phyloP scores from a whole-genome alignment of 2,888 invertebrate genomes.

The Ochlodes sylvanus region DNA sequence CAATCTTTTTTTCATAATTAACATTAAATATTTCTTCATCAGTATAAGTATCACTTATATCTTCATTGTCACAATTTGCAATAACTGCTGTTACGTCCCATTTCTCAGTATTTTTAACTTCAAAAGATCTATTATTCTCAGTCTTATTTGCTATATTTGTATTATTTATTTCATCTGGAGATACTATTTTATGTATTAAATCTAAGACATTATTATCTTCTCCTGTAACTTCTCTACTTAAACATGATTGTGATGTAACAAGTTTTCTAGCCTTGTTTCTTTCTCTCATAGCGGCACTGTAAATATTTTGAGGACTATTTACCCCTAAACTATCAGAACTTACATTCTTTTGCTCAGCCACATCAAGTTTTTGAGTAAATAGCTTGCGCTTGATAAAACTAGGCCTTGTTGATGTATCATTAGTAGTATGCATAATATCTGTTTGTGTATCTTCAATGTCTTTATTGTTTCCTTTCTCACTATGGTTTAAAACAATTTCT shows the following conservation, averaged over 20 bases:
- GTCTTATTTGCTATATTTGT: conserved; percentile 58
- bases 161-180: conserved; percentile 64
- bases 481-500: neutral
- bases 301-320: conserved; percentile 65
- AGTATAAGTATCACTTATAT: conserved; percentile 71
- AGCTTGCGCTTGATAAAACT: conserved; percentile 78
- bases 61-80: conserved; percentile 58
- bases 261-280: conserved; percentile 71
- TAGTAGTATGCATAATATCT: conserved; percentile 3
- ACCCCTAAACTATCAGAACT: conserved; percentile 53
- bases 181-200: conserved; percentile 76
- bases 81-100: conserved; percentile 68
- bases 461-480: conserved; percentile 3
- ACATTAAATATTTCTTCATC: conserved; percentile 71
- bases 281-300: conserved; percentile 58
- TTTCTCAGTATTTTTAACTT: conserved; percentile 53
- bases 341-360: conserved; percentile 61
- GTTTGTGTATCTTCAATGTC: conserved; percentile 10
- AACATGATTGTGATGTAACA: conserved; percentile 65
- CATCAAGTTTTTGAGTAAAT: conserved; percentile 72
- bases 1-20: conserved; percentile 42
- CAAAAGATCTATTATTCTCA: conserved; percentile 47
- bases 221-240: conserved; percentile 62
- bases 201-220: conserved; percentile 68
- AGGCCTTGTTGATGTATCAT: conserved; percentile 62